Percentiles rank a stretch among this genome's conserved stretches.
Evolutionary conservation across 2,888 invertebrate species (phyloP).

Genomic region (Vanessa cardui): DNA sequence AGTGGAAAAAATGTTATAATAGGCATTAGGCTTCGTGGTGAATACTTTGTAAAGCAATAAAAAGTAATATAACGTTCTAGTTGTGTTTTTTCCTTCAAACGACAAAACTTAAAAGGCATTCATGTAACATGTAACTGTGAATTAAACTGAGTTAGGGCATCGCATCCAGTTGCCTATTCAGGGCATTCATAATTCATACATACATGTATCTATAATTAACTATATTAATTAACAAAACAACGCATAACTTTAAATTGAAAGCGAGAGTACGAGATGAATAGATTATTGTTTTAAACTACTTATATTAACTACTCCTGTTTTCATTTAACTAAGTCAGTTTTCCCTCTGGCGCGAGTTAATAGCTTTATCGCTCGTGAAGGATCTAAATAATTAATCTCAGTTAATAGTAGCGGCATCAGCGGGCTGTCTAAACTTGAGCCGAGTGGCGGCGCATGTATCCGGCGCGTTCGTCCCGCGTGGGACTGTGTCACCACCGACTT

Average conservation of each 20-base stretch:
- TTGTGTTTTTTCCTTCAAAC: no score
- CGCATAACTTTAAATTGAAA: not conserved
- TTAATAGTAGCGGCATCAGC: constrained; percentile 8
- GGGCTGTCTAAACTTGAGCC: constrained; percentile 4
- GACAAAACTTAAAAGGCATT: no score
- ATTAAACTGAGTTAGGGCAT: no score
- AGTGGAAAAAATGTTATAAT: no score
- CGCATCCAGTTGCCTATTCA: no score
- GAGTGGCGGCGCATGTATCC: not conserved
- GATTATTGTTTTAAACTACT: constrained; percentile 10
- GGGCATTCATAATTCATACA: no score
- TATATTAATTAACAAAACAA: not conserved
- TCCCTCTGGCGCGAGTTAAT: constrained; percentile 4
- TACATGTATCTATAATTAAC: not conserved
- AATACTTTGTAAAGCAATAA: no score
- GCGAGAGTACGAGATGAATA: not conserved
- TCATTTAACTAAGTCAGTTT: constrained; percentile 5
- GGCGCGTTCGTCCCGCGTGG: not conserved
- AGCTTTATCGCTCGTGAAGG: constrained; percentile 10
- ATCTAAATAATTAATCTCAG: constrained; percentile 11
- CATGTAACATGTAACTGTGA: no score
- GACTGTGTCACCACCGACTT: no score
- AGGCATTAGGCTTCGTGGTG: no score
- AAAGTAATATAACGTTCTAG: no score
- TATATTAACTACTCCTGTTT: not conserved